Conservation (phyloP, 2,797 vertebrate species). For the Spea hammondii region DNA sequence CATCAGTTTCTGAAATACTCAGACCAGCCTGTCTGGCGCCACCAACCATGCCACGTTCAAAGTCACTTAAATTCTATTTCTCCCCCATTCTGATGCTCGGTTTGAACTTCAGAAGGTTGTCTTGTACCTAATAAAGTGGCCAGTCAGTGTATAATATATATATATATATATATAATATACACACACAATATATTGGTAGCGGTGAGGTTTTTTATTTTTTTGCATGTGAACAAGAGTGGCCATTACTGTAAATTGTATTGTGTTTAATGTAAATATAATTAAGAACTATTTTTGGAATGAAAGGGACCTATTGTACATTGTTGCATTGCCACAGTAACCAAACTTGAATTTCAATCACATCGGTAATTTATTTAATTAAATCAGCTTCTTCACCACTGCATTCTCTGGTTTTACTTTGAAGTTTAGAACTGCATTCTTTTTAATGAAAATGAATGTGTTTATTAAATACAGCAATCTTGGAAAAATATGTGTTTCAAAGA, state of each 20-base stretch:
- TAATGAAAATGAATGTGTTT: conserved; percentile 19
- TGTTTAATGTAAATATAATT: conserved; percentile 29
- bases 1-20: no score
- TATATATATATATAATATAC: no score
- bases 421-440: conserved; percentile 29
- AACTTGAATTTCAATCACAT: conserved; percentile 31
- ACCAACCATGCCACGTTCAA: no score
- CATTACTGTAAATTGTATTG: conserved; percentile 17
- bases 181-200: no score
- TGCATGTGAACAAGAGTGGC: background rate
- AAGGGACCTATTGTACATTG: conserved; percentile 19
- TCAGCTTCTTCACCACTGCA: conserved; percentile 22
- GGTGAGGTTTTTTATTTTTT: conserved; percentile 11
- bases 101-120: no score
- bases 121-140: no score
- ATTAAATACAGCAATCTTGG: background rate
- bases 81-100: no score
- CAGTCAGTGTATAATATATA: no score
- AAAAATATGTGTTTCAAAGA: no score
- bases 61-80: no score
- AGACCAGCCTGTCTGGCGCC: no score
- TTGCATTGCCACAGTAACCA: conserved; percentile 32
- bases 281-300: conserved; percentile 35
- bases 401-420: conserved; percentile 44
- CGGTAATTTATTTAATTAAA: conserved; percentile 45